Conservation (phyloP, 2,797 vertebrate genomes). For the Enteromius afrohamiltoni region DNA sequence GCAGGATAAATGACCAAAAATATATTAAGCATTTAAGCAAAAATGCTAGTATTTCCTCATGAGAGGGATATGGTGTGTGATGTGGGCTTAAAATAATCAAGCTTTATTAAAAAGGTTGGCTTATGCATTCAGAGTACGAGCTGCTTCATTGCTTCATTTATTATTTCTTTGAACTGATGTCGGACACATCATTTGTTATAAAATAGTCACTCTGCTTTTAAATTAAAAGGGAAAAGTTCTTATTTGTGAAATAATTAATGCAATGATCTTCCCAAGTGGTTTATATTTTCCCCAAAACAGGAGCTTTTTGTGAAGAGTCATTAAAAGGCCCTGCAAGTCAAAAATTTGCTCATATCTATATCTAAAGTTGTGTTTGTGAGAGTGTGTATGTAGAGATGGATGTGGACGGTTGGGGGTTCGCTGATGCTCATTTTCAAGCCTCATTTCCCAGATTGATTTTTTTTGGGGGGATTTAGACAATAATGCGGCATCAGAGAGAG, state of each 20-base stretch:
- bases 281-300: too few species aligned
- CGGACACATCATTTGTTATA: background rate
- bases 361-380: background rate
- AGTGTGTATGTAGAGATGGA: background rate
- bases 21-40: too few species aligned
- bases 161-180: background rate
- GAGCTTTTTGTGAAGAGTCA: too few species aligned
- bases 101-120: background rate
- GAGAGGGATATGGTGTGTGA: background rate
- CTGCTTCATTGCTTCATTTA: background rate
- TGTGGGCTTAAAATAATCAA: background rate
- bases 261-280: too few species aligned
- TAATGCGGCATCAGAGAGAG: conserved; percentile 1
- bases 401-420: background rate
- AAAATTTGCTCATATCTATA: background rate
- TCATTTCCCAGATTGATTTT: conserved; percentile 37
- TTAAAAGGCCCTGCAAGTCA: background rate
- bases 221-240: background rate
- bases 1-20: too few species aligned
- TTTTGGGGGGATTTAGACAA: conserved; percentile 18
- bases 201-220: background rate
- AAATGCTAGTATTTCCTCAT: background rate
- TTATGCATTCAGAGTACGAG: background rate
- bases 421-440: conserved; percentile 43
- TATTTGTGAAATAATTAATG: background rate